These are phyloP conservation scores for Phrynocephalus forsythii DNA, from an alignment of 2,797 vertebrate species.

Conservation along the genomic window DNA sequence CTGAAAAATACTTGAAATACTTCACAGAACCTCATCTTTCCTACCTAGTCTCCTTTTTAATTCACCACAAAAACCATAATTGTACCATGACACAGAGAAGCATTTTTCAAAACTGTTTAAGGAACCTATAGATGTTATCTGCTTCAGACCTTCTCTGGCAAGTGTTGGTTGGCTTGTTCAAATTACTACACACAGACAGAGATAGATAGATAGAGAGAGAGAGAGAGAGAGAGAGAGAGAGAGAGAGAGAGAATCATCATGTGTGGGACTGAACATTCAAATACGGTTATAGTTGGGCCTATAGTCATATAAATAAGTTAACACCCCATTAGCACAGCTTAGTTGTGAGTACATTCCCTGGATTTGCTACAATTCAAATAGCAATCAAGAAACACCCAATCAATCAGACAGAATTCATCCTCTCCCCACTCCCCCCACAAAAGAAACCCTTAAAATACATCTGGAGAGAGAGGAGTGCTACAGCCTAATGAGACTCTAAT, in stretches of 20 bases:
- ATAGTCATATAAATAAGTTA: neutral
- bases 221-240: no score
- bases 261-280: neutral
- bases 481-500: conserved; percentile 61
- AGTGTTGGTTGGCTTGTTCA: neutral
- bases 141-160: neutral
- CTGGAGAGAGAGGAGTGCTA: conserved; percentile 61
- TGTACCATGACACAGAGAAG: neutral
- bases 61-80: neutral
- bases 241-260: no score
- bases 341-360: neutral
- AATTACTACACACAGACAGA: neutral
- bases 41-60: neutral
- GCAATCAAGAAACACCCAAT: conserved; percentile 59
- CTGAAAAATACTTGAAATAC: neutral
- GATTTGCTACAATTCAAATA: conserved; percentile 16
- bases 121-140: neutral
- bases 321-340: neutral
- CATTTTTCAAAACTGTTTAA: neutral
- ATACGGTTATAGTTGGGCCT: neutral
- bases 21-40: neutral
- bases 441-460: conserved; percentile 55
- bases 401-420: conserved; percentile 33
- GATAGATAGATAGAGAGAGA: no score
- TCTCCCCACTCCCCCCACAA: conserved; percentile 36